Percentiles rank a stretch among this genome's conserved stretches.
Conservation (phyloP, 2,113 vertebrate genomes). For the Physeter macrocephalus region DNA sequence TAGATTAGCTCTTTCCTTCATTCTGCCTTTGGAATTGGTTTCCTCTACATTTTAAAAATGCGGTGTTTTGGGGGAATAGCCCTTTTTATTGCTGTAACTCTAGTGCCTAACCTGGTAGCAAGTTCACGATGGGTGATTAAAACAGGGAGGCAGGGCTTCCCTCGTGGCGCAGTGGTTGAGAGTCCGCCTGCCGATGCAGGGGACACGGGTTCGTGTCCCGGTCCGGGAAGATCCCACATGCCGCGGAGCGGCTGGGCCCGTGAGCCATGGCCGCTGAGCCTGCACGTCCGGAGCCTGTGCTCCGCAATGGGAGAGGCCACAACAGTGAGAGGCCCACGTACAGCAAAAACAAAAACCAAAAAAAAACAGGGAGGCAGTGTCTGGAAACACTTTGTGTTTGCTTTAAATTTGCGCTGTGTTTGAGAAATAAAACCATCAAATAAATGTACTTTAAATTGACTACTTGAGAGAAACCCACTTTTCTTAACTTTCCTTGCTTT, state of each 20-base stretch:
- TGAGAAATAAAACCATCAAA: slow-evolving; percentile 16
- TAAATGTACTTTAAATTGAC: not conserved
- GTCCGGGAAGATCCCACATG: too few relatives aligned
- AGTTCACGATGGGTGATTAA: not conserved
- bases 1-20: not conserved
- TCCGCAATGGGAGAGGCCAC: too few relatives aligned
- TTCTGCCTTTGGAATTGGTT: slow-evolving; percentile 5
- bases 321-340: too few relatives aligned
- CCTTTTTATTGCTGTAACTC: not conserved
- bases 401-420: not conserved
- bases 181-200: too few relatives aligned
- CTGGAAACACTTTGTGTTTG: not conserved
- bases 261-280: too few relatives aligned
- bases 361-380: not conserved
- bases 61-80: not conserved
- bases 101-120: not conserved
- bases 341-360: too few relatives aligned
- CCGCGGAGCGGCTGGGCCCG: too few relatives aligned
- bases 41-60: not conserved
- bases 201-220: too few relatives aligned
- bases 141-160: not conserved
- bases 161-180: too few relatives aligned
- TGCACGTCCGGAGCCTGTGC: too few relatives aligned
- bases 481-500: not conserved
- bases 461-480: not conserved